These are phyloP conservation scores for Criorhina ranunculi DNA, from an alignment of 2,888 invertebrate genomes.

Conservation along the genomic window DNA sequence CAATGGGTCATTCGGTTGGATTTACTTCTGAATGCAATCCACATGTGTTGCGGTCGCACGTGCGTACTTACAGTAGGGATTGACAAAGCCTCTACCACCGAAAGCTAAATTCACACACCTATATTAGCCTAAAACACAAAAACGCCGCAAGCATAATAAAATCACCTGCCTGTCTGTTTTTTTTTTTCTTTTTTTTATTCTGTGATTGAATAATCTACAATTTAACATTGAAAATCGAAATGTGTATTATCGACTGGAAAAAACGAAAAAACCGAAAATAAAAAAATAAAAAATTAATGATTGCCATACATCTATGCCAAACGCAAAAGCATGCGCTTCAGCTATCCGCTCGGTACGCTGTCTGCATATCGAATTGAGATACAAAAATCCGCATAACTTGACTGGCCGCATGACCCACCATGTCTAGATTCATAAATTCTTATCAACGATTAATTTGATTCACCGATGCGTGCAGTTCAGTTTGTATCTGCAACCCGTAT, in stretches of 20 bases:
- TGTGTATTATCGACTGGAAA: slow-evolving; percentile 25
- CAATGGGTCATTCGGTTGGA: not conserved
- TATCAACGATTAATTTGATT: slow-evolving; percentile 62
- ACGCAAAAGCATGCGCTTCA: slow-evolving; percentile 37
- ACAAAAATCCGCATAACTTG: slow-evolving; percentile 33
- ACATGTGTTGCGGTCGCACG: not conserved
- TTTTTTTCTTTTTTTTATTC: slow-evolving; percentile 31
- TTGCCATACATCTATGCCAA: slow-evolving; percentile 39
- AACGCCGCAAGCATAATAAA: slow-evolving; percentile 12
- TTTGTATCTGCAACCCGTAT: slow-evolving; percentile 21
- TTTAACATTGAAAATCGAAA: slow-evolving; percentile 62
- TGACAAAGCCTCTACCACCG: not conserved
- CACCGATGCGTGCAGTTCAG: slow-evolving; percentile 41
- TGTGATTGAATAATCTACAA: slow-evolving; percentile 48
- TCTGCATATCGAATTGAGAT: slow-evolving; percentile 60
- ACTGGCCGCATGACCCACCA: slow-evolving; percentile 18
- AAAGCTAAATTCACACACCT: not conserved
- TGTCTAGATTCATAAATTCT: slow-evolving; percentile 55
- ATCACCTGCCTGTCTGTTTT: not conserved
- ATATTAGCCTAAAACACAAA: not conserved
- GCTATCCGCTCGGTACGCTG: slow-evolving; percentile 46
- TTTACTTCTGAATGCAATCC: not conserved
- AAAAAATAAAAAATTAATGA: slow-evolving; percentile 32
- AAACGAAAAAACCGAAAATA: slow-evolving; percentile 20
- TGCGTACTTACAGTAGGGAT: not conserved